Conservation (phyloP, 1,140 invertebrate genomes). For the Alviniconcha marisindica region DNA sequence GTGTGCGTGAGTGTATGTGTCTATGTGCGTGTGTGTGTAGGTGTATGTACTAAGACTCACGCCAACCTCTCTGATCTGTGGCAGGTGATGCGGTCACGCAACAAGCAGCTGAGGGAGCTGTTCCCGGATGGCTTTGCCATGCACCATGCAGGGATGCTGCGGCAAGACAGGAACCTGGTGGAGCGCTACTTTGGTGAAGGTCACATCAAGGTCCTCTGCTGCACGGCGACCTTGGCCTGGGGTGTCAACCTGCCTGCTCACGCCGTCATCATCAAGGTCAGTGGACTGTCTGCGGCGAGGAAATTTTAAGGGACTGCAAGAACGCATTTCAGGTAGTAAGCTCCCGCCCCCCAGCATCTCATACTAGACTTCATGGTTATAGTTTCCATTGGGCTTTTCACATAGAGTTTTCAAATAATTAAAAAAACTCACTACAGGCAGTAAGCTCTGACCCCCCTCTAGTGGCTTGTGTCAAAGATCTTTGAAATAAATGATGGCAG, state of each 20-base stretch:
- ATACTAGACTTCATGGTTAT: too few species aligned
- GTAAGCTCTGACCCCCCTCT: too few species aligned
- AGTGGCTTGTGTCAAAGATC: too few species aligned
- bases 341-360: too few species aligned
- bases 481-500: too few species aligned
- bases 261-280: slow-evolving; percentile 95
- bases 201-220: slow-evolving; percentile 94
- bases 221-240: slow-evolving; percentile 99
- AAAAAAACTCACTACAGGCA: too few species aligned
- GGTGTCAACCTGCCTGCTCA: slow-evolving; percentile 99
- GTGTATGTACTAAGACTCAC: too few species aligned
- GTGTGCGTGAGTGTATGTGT: not conserved
- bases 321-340: too few species aligned
- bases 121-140: slow-evolving; percentile 93
- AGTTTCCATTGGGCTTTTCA: too few species aligned
- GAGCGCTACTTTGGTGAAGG: slow-evolving; percentile 83
- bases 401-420: too few species aligned
- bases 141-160: slow-evolving; percentile 97
- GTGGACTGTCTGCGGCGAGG: not conserved
- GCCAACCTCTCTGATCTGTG: slow-evolving; percentile 42
- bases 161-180: slow-evolving; percentile 85
- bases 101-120: slow-evolving; percentile 79
- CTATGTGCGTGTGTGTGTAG: not conserved
- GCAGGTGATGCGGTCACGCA: slow-evolving; percentile 82
- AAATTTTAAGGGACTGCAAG: too few species aligned